Conservation (phyloP, 2,113 vertebrate genomes). For the Chelonoidis abingdonii region DNA sequence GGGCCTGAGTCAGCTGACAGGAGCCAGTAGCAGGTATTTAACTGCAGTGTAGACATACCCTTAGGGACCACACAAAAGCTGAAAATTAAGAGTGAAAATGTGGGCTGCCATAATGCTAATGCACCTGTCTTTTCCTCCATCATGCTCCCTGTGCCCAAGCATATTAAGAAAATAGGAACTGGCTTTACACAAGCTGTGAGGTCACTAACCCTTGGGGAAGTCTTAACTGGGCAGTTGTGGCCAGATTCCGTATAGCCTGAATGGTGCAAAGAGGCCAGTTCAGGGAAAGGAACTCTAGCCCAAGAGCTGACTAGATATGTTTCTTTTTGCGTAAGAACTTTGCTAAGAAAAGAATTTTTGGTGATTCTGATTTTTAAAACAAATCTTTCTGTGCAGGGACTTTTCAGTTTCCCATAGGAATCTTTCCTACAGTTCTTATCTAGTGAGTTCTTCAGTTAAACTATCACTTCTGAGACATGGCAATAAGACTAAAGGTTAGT, state of each 20-base stretch:
- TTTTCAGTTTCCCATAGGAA: not conserved
- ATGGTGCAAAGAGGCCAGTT: not conserved
- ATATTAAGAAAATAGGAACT: not conserved
- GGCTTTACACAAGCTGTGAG: not conserved
- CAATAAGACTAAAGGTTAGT: not conserved
- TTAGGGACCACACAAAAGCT: not conserved
- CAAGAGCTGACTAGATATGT: not conserved
- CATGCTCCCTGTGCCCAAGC: not conserved
- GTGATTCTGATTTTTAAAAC: not conserved
- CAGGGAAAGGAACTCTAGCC: not conserved
- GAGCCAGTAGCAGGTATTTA: not conserved
- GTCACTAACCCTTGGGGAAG: not conserved
- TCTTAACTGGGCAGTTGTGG: not conserved
- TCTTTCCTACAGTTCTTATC: not conserved
- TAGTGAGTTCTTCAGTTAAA: not conserved
- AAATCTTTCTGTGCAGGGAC: not conserved
- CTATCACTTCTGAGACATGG: not conserved
- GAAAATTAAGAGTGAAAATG: not conserved
- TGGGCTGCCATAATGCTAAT: not conserved
- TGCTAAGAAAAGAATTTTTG: not conserved
- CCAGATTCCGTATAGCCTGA: not conserved
- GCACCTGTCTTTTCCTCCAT: not conserved
- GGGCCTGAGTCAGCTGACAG: not conserved
- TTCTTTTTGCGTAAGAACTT: not conserved
- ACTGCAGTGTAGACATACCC: not conserved